Base-by-base conservation (phyloP, 2,113 vertebrate genomes). In the Protobothrops flavoviridis region DNA sequence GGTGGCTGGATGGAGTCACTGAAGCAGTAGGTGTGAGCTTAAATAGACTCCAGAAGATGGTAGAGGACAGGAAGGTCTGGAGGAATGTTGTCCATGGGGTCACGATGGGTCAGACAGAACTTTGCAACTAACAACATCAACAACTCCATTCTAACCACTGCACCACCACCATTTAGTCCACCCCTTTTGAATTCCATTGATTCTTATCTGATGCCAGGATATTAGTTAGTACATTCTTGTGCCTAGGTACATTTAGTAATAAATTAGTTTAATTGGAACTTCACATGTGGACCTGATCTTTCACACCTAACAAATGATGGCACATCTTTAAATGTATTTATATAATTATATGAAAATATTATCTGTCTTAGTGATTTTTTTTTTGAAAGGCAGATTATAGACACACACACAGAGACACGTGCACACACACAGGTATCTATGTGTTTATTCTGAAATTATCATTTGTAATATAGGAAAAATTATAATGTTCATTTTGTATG, bases 381-480 rank as follows among this genome's bases (percentile, higher is more conserved):
- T 33, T 20, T 23, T 89, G 39, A 89, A 89, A 43, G 55, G 2
- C 5, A 57, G 88, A 23, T 56, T 56, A 56, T 3, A 88, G 2
- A 53, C 4, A 5, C n/a, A 6, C 33, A n/a, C 1, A 4, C 3
- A 12, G 21, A 52, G 0, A 4, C n/a, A 2, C 3, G 26, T 1
- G 1, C 13, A 21, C 56, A 57, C 17, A 52, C 3, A 6, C 21
- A 3, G 24, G 7, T 33, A 21, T 88, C 8, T 90, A 10, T 50
- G 50, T 53, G 29, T 74, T 74, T n/a, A 69, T 29, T 90, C 15
- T 52, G 45, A n/a, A 90, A 23, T 23, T 39, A 69, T 33, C 13
- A 15, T n/a, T 29, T 6, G 4, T 39, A 39, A 39, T 52, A 39
- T 53, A 6, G 11, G 33, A 91, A 50, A 52, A 81, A 53, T 13